Evolutionary conservation across 2,888 invertebrate genomes (phyloP).

Genomic region (Leptinotarsa rubiginosa): DNA sequence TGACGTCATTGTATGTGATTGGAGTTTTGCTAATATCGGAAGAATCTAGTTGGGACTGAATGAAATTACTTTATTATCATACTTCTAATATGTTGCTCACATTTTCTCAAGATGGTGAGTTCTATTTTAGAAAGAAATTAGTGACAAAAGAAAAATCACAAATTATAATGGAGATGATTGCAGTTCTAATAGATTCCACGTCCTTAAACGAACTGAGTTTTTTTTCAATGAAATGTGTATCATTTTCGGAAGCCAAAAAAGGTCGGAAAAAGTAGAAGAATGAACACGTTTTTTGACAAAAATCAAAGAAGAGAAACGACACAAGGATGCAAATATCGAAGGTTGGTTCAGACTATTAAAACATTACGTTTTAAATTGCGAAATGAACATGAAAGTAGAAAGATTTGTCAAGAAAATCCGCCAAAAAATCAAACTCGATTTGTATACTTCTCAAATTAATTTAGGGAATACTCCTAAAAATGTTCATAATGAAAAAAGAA

Average conservation of each 20-base stretch:
- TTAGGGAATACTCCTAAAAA: not conserved
- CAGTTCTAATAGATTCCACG: not conserved
- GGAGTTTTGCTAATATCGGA: not conserved
- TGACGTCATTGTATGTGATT: not conserved
- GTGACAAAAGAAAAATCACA: not conserved
- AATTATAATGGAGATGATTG: not conserved
- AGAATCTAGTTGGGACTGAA: not conserved
- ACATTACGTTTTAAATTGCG: not conserved
- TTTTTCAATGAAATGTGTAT: not conserved
- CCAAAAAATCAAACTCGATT: not conserved
- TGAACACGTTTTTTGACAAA: not conserved
- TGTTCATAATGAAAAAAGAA: not conserved
- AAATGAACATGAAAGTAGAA: no score
- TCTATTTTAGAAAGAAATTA: not conserved
- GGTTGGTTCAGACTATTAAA: not conserved
- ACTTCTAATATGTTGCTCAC: not conserved
- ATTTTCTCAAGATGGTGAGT: not conserved
- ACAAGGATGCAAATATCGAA: not conserved
- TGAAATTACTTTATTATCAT: not conserved
- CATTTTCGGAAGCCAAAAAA: not conserved
- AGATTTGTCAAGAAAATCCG: not conserved
- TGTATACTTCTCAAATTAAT: not conserved
- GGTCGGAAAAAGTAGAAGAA: not conserved
- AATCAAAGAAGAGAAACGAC: not conserved
- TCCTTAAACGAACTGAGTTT: not conserved